A percentile compares a stretch with the other conserved stretches of the same genome.
These are phyloP conservation scores for Cremastobaeus sp. DNA, from an alignment of 2,888 invertebrate species.

Conservation along the genomic window DNA sequence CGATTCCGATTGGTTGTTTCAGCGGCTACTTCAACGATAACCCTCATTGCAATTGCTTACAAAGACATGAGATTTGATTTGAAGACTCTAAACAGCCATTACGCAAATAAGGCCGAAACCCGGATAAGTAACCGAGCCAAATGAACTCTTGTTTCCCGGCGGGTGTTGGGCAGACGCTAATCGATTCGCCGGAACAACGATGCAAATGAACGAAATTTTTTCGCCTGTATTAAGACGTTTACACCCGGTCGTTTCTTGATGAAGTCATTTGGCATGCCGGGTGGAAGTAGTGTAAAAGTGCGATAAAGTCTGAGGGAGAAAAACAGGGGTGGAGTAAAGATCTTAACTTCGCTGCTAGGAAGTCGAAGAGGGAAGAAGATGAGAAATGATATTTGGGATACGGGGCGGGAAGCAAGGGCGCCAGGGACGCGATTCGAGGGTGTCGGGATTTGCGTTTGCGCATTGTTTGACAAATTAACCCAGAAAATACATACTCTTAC, in stretches of 20 bases:
- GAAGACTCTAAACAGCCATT: too few relatives aligned
- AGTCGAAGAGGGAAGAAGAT: conserved; percentile 56
- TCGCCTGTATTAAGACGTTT: conserved; percentile 58
- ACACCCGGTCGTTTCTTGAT: conserved; percentile 75
- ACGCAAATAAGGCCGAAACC: too few relatives aligned
- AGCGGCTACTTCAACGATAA: too few relatives aligned
- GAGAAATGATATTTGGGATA: conserved; percentile 62
- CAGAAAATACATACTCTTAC: conserved; percentile 60
- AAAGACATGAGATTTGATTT: too few relatives aligned
- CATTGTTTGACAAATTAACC: conserved; percentile 73
- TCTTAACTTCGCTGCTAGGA: conserved; percentile 62
- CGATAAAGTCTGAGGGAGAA: conserved; percentile 58
- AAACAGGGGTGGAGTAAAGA: conserved; percentile 74
- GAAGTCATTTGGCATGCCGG: conserved; percentile 69
- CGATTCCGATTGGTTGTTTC: too few relatives aligned
- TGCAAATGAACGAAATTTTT: conserved; percentile 46
- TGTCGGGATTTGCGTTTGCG: conserved; percentile 66
- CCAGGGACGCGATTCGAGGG: conserved; percentile 48
- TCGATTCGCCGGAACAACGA: conserved; percentile 30
- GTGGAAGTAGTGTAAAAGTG: conserved; percentile 57
- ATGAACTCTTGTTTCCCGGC: too few relatives aligned
- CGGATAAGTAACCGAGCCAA: too few relatives aligned
- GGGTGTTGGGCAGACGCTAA: conserved; percentile 4
- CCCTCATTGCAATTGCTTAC: too few relatives aligned
- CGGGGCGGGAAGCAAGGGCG: conserved; percentile 30